Evolutionary conservation across 2,113 vertebrate species (phyloP).

Genomic region (Cephalopterus ornatus): DNA sequence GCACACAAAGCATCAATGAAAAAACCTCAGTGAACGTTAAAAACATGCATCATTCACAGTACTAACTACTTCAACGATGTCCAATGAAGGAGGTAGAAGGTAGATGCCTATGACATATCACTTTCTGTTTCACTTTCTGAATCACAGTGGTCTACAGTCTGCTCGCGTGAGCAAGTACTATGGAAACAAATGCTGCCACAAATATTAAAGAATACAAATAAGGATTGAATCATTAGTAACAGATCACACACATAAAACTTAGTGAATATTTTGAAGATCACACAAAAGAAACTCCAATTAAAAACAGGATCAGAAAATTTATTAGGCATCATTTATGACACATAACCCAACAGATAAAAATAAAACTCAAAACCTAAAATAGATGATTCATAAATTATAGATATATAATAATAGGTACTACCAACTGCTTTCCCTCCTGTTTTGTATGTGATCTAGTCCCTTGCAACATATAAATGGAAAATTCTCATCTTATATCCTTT

Average conservation of each 20-base stretch:
- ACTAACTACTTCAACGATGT: not conserved
- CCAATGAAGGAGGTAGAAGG: not conserved
- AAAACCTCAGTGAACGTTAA: not conserved
- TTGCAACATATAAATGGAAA: not conserved
- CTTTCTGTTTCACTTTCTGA: not conserved
- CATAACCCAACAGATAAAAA: not conserved
- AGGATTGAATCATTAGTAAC: not conserved
- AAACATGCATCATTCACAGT: not conserved
- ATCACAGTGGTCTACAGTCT: not conserved
- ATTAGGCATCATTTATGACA: not conserved
- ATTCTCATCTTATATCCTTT: not conserved
- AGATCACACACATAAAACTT: not conserved
- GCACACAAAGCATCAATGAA: not conserved
- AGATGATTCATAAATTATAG: not conserved
- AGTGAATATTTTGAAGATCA: not conserved
- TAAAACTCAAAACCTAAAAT: not conserved
- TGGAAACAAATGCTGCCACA: not conserved
- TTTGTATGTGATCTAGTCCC: not conserved
- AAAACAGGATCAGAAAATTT: not conserved
- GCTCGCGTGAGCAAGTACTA: not conserved
- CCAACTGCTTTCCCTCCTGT: not conserved
- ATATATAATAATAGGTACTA: not conserved
- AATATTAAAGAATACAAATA: not conserved
- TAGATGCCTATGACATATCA: accelerated
- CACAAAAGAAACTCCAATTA: not conserved